Conservation (phyloP, 2,797 vertebrate species). For the Cuculus canorus region DNA sequence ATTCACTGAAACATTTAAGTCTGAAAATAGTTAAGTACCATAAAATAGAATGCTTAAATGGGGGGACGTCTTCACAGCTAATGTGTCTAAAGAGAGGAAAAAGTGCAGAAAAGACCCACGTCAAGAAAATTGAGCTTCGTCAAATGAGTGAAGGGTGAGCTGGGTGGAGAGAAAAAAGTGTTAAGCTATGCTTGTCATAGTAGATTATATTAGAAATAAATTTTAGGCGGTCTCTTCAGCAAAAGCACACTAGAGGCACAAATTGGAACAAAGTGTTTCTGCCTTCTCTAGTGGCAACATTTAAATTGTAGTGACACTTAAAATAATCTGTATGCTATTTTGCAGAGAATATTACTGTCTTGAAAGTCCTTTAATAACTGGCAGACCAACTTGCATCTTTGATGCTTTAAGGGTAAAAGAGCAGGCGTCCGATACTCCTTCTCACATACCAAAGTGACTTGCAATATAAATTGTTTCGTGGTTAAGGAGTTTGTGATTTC, state of each 20-base stretch:
- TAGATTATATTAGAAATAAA: background rate
- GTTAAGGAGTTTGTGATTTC: background rate
- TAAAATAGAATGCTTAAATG: slow-evolving; percentile 16
- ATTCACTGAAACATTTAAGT: slow-evolving; percentile 12
- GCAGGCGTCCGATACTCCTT: background rate
- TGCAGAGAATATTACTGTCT: background rate
- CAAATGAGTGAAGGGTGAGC: background rate
- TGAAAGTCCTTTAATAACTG: background rate
- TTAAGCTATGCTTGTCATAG: background rate
- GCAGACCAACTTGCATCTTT: background rate
- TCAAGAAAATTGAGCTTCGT: slow-evolving; percentile 1
- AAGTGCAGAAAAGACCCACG: background rate
- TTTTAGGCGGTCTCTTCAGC: background rate
- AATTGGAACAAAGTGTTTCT: background rate
- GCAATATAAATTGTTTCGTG: background rate
- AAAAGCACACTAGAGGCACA: background rate
- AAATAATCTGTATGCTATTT: background rate
- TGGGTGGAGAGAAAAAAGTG: background rate
- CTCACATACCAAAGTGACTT: background rate
- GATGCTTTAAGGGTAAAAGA: background rate
- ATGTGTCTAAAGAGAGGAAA: background rate
- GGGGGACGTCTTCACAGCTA: background rate
- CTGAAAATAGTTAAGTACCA: background rate
- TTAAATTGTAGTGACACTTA: background rate
- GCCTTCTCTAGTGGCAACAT: slow-evolving; percentile 25